A percentile compares a stretch with the other conserved stretches of the same genome.
phyloP scores from a whole-genome alignment of 1,140 invertebrate genomes.

The Bombus impatiens region DNA sequence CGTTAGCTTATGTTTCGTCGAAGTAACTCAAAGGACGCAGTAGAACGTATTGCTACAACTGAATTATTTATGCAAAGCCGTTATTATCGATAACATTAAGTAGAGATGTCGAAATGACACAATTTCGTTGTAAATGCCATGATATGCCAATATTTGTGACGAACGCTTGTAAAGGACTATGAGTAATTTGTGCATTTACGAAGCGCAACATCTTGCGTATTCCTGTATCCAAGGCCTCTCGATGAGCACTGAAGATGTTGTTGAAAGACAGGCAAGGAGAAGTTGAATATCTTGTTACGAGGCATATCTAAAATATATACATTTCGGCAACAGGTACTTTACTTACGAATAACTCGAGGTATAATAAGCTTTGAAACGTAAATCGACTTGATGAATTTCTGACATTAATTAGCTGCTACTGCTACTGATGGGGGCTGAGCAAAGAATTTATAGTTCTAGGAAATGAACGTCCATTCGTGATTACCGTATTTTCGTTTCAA shows the following conservation, averaged over 20 bases:
- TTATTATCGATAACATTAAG: no score
- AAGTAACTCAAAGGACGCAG: no score
- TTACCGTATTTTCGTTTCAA: no score
- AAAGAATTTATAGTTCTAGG: no score
- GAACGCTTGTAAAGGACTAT: slow-evolving; percentile 36
- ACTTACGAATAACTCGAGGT: not conserved
- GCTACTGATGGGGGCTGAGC: no score
- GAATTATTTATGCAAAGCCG: no score
- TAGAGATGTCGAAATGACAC: not conserved
- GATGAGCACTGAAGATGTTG: not conserved
- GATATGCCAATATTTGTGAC: slow-evolving; percentile 59
- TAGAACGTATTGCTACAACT: no score
- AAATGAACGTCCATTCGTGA: no score
- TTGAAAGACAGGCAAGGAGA: not conserved
- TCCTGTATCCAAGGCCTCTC: slow-evolving; percentile 35
- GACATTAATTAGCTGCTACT: not conserved
- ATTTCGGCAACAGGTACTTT: not conserved
- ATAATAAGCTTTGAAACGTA: not conserved
- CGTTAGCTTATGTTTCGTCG: no score
- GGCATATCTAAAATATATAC: not conserved
- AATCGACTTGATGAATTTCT: not conserved
- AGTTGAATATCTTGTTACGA: not conserved
- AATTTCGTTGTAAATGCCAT: slow-evolving; percentile 10
- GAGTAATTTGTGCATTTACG: slow-evolving; percentile 52
- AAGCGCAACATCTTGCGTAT: slow-evolving; percentile 47